These are phyloP conservation scores for Salticus scenicus DNA, from an alignment of 2,888 invertebrate genomes.

Conservation along the genomic window DNA sequence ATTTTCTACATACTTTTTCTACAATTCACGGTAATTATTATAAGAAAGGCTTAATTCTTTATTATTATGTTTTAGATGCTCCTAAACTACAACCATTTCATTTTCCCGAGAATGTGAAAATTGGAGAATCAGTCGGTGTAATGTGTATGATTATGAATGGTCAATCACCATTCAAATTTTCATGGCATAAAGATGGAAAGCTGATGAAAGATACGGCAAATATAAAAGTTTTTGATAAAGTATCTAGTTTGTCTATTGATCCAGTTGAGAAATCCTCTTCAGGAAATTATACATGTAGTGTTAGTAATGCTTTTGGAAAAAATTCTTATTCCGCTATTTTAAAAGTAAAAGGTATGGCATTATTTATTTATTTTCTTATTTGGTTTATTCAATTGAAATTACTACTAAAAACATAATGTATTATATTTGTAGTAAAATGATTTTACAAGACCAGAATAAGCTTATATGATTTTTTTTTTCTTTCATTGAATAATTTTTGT, in stretches of 20 bases:
- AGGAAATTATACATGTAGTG: conserved; percentile 37
- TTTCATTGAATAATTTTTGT: too few species aligned
- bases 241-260: conserved; percentile 18
- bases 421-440: too few species aligned
- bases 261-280: conserved; percentile 1
- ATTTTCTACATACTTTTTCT: too few species aligned
- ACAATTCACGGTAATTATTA: too few species aligned
- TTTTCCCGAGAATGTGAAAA: conserved; percentile 19
- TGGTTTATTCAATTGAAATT: too few species aligned
- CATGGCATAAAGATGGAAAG: conserved; percentile 5
- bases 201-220: not conserved
- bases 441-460: too few species aligned
- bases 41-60: too few species aligned
- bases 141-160: conserved; percentile 1
- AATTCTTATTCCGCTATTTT: conserved; percentile 22
- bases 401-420: too few species aligned
- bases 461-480: too few species aligned
- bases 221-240: not conserved
- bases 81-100: conserved; percentile 11
- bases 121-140: not conserved
- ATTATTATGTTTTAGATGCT: conserved; percentile 11
- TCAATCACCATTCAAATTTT: conserved; percentile 9
- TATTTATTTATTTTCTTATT: too few species aligned
- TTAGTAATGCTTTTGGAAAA: conserved; percentile 19
- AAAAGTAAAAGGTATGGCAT: conserved; percentile 28